These are phyloP conservation scores for Leucophenga maculata DNA, from an alignment of 2,888 invertebrate genomes.

Conservation along the genomic window DNA sequence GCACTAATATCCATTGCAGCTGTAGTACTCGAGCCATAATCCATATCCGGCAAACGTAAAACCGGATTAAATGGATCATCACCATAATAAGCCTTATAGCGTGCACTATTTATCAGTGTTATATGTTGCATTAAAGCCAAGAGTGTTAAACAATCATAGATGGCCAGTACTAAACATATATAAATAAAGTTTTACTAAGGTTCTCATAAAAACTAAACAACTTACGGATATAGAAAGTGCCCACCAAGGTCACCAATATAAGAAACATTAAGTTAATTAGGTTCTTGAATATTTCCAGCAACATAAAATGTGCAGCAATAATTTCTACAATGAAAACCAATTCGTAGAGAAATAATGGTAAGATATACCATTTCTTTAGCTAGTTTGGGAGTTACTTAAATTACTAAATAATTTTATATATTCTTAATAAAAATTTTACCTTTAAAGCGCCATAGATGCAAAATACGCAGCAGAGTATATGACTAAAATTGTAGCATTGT, in stretches of 20 bases:
- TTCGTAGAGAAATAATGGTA: conserved; percentile 63
- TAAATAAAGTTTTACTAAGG: neutral
- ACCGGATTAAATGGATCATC: conserved; percentile 64
- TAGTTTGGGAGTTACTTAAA: neutral
- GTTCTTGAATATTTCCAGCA: conserved; percentile 52
- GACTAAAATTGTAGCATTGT: conserved; percentile 43
- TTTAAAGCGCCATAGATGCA: conserved; percentile 62
- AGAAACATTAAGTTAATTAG: conserved; percentile 61
- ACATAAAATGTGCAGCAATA: conserved; percentile 55
- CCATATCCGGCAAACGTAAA: neutral
- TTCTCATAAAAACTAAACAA: too few relatives aligned
- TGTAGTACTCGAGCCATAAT: neutral
- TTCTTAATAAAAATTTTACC: conserved; percentile 46
- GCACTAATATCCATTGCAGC: neutral
- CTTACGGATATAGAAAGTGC: conserved; percentile 69
- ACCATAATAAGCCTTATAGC: conserved; percentile 66
- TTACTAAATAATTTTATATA: neutral
- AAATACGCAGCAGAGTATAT: conserved; percentile 47
- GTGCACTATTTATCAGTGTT: conserved; percentile 54
- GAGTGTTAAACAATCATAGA: conserved; percentile 63
- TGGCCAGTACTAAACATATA: conserved; percentile 57
- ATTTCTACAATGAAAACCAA: conserved; percentile 49
- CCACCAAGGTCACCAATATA: conserved; percentile 63
- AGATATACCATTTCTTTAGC: conserved; percentile 55
- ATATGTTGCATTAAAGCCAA: conserved; percentile 68